Base-by-base conservation (phyloP, 2,888 invertebrate species). In the Chrysolina oricalcia region DNA sequence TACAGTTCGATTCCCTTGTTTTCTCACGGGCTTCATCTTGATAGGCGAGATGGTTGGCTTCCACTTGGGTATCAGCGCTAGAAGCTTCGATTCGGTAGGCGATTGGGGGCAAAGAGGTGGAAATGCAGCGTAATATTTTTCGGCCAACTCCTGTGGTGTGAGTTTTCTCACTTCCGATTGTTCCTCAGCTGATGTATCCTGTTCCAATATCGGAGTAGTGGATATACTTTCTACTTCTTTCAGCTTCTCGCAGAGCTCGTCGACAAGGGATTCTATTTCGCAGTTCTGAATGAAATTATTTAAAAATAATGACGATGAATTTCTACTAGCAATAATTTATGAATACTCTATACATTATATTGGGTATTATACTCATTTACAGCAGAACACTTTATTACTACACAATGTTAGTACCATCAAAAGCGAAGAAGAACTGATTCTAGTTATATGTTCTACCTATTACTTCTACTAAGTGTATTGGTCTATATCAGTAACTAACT, bases 231-330 rank as follows among this genome's bases (percentile, higher is more conserved):
- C 93, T 84, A 93, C 91, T 89, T 94, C 93, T 88, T 94, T 93
- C 85, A 96, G 90, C 89, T 93, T 93, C 83, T 91, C 92, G 89
- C 94, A 95, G 87, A 96, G 91, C 90, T 96, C 95, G 89, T 96
- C 95, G 82, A 96, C 94, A 88, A 96, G 91, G 86, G 92, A 92
- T 90, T 95, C 95, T 86, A 96, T 93, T 88, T 94, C 94, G 89
- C 93, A 92, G 89, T 93, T 93, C 95, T 96, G 91, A 76, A 80
- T 81, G 79, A 75, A 67, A 9, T 48, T 0, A n/a, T 41, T 17
- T 10, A 9, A 43, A 17, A 13, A n/a, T 15, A n/a, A 4, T 62
- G 15, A 41, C 0, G 41, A 43, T 19, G 19, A 13, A 43, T 35
- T 17, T 15, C 13, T 46, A 4, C 46, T 1, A 46, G 1, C n/a